phyloP scores from a whole-genome alignment of 2,797 vertebrate species.

The Ibycter americanus region DNA sequence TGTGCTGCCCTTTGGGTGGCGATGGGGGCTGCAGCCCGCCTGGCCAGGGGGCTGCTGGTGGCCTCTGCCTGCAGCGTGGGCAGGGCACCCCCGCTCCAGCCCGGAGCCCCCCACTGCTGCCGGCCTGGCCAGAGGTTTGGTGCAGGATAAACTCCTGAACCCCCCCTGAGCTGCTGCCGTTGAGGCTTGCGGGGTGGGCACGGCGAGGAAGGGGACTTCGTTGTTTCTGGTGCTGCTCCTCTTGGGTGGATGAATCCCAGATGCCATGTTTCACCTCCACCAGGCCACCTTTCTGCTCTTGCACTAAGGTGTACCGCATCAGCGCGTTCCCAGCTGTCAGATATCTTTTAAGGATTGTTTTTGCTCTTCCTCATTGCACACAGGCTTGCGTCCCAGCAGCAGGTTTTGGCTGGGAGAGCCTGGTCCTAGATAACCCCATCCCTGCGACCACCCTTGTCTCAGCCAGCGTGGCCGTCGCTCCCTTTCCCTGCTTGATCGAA shows the following conservation, averaged over 20 bases:
- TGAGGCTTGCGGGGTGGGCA: not conserved
- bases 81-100: not conserved
- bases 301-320: rapidly evolving
- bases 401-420: not conserved
- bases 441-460: rapidly evolving
- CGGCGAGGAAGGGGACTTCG: rapidly evolving
- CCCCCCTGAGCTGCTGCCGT: rapidly evolving
- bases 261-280: rapidly evolving
- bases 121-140: not conserved
- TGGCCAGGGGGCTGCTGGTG: not conserved
- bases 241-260: not conserved
- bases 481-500: not conserved
- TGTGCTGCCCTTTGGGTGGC: not conserved
- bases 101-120: rapidly evolving
- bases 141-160: not conserved
- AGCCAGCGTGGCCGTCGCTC: not conserved
- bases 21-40: not conserved
- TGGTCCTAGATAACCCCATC: rapidly evolving
- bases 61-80: rapidly evolving
- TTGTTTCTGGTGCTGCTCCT: rapidly evolving
- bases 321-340: rapidly evolving
- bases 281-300: not conserved
- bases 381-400: not conserved
- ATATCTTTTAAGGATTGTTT: rapidly evolving
- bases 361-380: rapidly evolving